Evolutionary conservation across 2,797 vertebrate species (phyloP), one percentile per base, ranked within the genome.

Genomic region (Danio tinwini): DNA sequence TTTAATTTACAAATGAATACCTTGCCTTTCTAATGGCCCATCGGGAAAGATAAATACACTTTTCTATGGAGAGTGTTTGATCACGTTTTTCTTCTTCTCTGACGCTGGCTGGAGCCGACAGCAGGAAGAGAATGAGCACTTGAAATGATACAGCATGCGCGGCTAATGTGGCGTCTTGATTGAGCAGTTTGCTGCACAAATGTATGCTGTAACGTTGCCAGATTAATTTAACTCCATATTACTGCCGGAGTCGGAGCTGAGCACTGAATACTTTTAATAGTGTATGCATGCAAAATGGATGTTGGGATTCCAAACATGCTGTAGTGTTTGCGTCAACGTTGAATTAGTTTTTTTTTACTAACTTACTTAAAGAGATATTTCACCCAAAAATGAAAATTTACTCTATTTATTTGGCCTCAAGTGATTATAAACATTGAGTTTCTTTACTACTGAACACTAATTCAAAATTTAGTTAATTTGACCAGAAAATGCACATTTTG

Each of bases 1-100:
- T 92, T 87, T 92, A 88, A 92, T 92, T 92, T 92, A 88, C 84
- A 88, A 89, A 90, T 92, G 86, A 91, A 91, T 89, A 82, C 86
- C 74, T 67, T 81, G 76, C 86, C 82, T 58, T 89, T 90, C 89
- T 89, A 88, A 90, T 87, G 77, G 55, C 72, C 83, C 87, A 85
- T 82, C 77, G 80, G 82, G 62, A 84, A 90, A 90, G 90, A 91
- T 89, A 86, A 90, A 90, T 89, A 89, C 84, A 87, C 89, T 87
- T 90, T 89, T 90, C 90, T 89, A 85, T 86, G 42, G 59, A 16
- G 73, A 9, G 69, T 88, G 89, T 90, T 90, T 89, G 88, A 89
- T 89, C 88, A 85, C 87, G 74, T 89, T 87, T 87, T 89, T 69
- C 80, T 65, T 76, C 55, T 89, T 84, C 88, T 85, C 85, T 82